Evolutionary conservation across 2,888 invertebrate species (phyloP).

Genomic region (Lapara coniferarum): DNA sequence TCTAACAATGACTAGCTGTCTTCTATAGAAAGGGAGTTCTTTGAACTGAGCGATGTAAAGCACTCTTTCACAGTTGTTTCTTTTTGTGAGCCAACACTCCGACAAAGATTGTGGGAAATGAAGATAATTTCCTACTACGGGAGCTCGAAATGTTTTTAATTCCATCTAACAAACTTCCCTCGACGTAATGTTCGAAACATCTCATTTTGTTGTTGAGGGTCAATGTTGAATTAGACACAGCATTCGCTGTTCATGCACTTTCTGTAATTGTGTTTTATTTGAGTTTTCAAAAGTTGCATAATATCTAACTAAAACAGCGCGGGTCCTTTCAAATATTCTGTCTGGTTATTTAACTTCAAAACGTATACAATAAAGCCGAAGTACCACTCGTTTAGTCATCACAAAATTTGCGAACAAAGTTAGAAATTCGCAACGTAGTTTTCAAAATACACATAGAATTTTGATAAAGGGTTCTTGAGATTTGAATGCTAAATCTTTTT

Average conservation of each 20-base stretch:
- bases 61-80: constrained; percentile 47
- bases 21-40: constrained; percentile 52
- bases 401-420: not conserved
- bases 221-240: constrained; percentile 35
- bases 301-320: not conserved
- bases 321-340: not conserved
- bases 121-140: constrained; percentile 54
- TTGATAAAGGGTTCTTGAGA: not conserved
- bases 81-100: constrained; percentile 48
- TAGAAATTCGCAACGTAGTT: not conserved
- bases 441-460: not conserved
- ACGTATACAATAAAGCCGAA: constrained; percentile 4
- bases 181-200: constrained; percentile 39
- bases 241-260: constrained; percentile 27
- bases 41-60: constrained; percentile 57
- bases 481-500: too few relatives aligned
- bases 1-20: constrained; percentile 43
- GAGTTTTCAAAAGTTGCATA: not conserved
- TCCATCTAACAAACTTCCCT: constrained; percentile 40
- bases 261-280: constrained; percentile 24
- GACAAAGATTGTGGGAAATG: constrained; percentile 56
- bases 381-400: not conserved
- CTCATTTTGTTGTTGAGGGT: constrained; percentile 33
- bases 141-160: constrained; percentile 40
- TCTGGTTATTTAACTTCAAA: not conserved